Base-by-base conservation (phyloP, 1,140 invertebrate genomes). In the Monomorium pharaonis region DNA sequence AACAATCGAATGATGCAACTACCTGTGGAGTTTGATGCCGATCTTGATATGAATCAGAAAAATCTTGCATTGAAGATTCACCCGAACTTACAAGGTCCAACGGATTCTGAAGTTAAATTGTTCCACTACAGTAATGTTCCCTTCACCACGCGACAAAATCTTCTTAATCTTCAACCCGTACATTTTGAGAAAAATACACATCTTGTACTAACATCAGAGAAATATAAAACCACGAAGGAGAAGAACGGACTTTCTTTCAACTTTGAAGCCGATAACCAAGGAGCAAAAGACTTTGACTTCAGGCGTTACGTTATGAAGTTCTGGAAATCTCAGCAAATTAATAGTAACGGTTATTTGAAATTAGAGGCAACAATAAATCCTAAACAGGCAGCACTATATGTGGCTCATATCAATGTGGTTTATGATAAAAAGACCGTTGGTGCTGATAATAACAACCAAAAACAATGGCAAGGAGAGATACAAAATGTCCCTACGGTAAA, bases 61-160 rank as follows among this genome's bases (percentile, higher is more conserved):
- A 62, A 33, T 0, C 4, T 62, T 62, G 14, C 0, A 3, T 24
- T 67, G n/a, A 67, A 24, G 14, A 1, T 67, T 67, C 12, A 5
- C 0, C 37, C 62, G n/a, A 63, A 4, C 16, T 4, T 14, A 21
- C 12, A 67, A 44, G n/a, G n/a, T 7, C 12, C 44, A 27, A 9
- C 0, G 18, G 30, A 18, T 3, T 47, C 63, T 63, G 12, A n/a
- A 63, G 0, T 63, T 3, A 9, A 0, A 49, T 58, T 97, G 37
- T 85, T 96, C 14, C 96, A 97, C 86, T 95, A 93, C 89, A 96
- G 95, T 83, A 94, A 95, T 1, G 94, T 95, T 91, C 97, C 97
- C 21, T 97, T 96, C 93, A 96, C 96, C 7, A 92, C 96, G 1
- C 95, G 92, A 65, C 94, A 96, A 86, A 93, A 96, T 84, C 96